Percentiles rank a stretch among this genome's conserved stretches.
Evolutionary conservation across 2,888 invertebrate species (phyloP).

Genomic region (Sialis fuliginosa): DNA sequence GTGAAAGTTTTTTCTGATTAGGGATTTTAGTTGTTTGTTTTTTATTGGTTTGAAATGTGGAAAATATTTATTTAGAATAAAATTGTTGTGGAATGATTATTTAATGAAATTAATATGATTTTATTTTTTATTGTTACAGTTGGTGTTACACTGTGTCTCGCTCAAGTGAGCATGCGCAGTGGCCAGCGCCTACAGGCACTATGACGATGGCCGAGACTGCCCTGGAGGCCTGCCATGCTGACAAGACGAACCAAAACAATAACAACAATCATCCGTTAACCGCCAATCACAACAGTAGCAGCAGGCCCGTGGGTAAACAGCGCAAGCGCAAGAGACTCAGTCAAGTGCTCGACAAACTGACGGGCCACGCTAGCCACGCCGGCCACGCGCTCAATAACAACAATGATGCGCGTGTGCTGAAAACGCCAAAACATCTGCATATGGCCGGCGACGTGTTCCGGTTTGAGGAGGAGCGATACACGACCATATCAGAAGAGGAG

Average conservation of each 20-base stretch:
- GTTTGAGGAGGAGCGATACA: conserved; percentile 23
- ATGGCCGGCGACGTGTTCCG: conserved; percentile 29
- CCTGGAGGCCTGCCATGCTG: conserved; percentile 35
- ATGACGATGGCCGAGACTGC: conserved; percentile 59
- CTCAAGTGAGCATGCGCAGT: no score
- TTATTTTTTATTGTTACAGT: no score
- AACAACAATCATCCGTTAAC: conserved; percentile 42
- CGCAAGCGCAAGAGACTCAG: conserved; percentile 64
- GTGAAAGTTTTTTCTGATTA: no score
- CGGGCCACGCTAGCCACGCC: conserved; percentile 31
- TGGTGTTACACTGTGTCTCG: no score
- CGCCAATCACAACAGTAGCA: conserved; percentile 32
- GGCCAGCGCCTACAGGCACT: conserved; percentile 22
- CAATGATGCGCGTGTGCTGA: conserved; percentile 19
- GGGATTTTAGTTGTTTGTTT: no score
- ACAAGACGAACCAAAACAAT: conserved; percentile 26
- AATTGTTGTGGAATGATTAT: no score
- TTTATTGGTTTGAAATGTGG: no score
- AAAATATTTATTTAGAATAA: no score
- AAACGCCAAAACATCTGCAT: conserved; percentile 20
- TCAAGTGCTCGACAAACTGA: conserved; percentile 61
- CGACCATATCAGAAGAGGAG: conserved; percentile 19
- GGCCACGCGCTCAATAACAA: conserved; percentile 24
- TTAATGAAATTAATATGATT: no score
- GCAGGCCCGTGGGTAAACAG: conserved; percentile 39